A percentile compares a stretch with the other conserved stretches of the same genome.
Conservation (phyloP, 2,797 vertebrate species). For the Limosa lapponica region DNA sequence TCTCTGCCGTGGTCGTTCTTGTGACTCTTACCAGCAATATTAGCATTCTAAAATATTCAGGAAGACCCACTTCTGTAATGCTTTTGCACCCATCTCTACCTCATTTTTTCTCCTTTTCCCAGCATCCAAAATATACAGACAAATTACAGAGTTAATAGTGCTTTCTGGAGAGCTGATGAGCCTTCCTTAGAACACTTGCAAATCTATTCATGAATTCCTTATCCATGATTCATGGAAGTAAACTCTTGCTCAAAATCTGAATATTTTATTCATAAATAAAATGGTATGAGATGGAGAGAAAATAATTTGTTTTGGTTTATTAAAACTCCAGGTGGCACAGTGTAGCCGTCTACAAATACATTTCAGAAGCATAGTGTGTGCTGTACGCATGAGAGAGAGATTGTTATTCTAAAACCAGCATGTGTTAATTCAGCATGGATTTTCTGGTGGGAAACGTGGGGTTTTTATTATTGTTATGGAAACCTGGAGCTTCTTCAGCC, state of each 20-base stretch:
- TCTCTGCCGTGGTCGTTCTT: neutral
- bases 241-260: neutral
- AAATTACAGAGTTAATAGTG: conserved; percentile 6
- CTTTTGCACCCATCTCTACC: neutral
- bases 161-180: conserved; percentile 4
- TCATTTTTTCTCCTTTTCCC: neutral
- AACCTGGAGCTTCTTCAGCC: neutral
- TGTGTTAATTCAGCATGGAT: neutral
- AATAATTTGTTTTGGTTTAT: conserved; percentile 41
- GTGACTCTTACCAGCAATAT: neutral
- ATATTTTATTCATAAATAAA: conserved; percentile 11
- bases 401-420: neutral
- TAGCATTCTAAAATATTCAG: neutral
- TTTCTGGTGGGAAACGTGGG: neutral
- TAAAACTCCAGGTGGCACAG: conserved; percentile 43
- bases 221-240: neutral
- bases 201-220: conserved; percentile 32
- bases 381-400: neutral
- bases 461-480: neutral
- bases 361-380: neutral
- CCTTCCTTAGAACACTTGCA: neutral
- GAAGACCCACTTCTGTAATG: neutral
- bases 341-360: neutral
- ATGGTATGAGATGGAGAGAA: neutral
- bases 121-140: neutral